These are phyloP conservation scores for Oeneis ivallda DNA, from an alignment of 2,888 invertebrate species.

Conservation along the genomic window DNA sequence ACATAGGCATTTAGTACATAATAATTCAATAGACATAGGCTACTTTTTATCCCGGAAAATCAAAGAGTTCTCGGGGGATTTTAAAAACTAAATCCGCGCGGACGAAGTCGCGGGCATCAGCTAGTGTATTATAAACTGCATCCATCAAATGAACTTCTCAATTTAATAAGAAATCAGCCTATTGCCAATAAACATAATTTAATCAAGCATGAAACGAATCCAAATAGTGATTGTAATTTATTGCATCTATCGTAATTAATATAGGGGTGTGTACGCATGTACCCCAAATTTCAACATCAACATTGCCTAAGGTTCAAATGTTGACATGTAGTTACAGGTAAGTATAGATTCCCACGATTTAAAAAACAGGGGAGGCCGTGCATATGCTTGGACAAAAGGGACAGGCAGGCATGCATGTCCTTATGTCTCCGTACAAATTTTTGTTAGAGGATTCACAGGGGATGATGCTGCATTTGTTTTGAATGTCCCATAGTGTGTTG, in stretches of 20 bases:
- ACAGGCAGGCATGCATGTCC: conserved; percentile 49
- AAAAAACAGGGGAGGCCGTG: conserved; percentile 48
- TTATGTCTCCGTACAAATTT: conserved; percentile 54
- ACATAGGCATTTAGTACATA: no score
- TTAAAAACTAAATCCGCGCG: no score
- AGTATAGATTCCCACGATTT: conserved; percentile 68
- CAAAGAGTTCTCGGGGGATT: no score
- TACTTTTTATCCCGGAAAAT: no score
- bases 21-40: no score
- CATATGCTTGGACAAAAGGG: conserved; percentile 62
- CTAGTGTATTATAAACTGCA: not conserved
- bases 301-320: conserved; percentile 29
- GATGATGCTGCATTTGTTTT: conserved; percentile 45
- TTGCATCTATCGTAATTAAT: conserved; percentile 66
- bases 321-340: conserved; percentile 55
- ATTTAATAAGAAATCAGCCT: conserved; percentile 1
- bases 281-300: conserved; percentile 28
- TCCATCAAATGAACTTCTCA: not conserved
- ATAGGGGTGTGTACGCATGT: conserved; percentile 31
- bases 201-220: conserved; percentile 14
- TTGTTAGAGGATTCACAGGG: conserved; percentile 45
- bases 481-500: conserved; percentile 40
- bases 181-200: conserved; percentile 1
- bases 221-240: conserved; percentile 76
- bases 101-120: no score